Evolutionary conservation across 2,888 invertebrate genomes (phyloP), one percentile per base, ranked within the genome.

Genomic region (Lottia scabra): DNA sequence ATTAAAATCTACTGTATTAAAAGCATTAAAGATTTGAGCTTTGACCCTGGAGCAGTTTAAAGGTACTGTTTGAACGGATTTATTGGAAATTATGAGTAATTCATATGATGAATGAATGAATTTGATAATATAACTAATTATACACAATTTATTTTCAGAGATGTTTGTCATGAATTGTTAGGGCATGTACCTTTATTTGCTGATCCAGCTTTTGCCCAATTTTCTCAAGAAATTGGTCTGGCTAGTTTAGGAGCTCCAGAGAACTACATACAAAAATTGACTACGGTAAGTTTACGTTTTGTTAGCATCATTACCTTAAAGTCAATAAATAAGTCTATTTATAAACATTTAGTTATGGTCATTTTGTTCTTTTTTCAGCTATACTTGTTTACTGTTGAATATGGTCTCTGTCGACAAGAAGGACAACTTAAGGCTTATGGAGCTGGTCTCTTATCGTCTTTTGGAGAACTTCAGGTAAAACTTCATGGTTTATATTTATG

Each of bases 121-220:
- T n/a, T n/a, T n/a, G n/a, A n/a, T n/a, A n/a, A 30, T 30, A 30
- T 30, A 2, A 30, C 4, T 30, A 2, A 30, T 4, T 30, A 30
- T 30, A 30, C 30, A 27, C n/a, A 46, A 12, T 68, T 44, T 19
- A 63, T 30, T 76, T 87, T 67, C 84, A 91, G 91, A 6, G 91
- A 91, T 75, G 87, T 91, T 15, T 91, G 91, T 90, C 99, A 99
- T 90, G 99, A 99, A 91, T 93, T 99, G 72, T 92, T 99, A 82
- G 99, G 99, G 69, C 99, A 99, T 91, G 98, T 98, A 91, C 99
- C 99, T 0, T 93, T 99, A 75, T 92, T 99, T 87, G 99, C 98
- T 79, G 98, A 99, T 91, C 95, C 96, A 4, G 94, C 94, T 88
- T 99, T 99, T 90, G 99, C 99, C 38, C 97, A 98, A 90, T 99